Evolutionary conservation across 64 coral and sea anemone genomes (phyloP).

Genomic region (Stichodactyla helianthus): DNA sequence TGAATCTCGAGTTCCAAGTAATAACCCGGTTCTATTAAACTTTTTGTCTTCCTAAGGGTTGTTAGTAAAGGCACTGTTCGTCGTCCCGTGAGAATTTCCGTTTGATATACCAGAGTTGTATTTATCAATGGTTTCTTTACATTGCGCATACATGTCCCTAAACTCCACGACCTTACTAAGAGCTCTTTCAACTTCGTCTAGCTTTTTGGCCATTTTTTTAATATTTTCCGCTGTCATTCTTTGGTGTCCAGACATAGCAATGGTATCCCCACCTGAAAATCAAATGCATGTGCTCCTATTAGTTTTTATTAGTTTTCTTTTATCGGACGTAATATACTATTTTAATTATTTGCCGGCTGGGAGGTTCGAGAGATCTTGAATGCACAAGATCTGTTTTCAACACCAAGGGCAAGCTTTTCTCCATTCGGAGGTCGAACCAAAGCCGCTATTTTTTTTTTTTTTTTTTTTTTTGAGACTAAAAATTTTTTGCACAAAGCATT

Average conservation of each 20-base stretch:
- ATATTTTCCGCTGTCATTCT: not conserved
- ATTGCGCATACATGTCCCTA: not conserved
- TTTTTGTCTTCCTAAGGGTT: not conserved
- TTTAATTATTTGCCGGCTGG: too few relatives aligned
- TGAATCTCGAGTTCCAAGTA: too few relatives aligned
- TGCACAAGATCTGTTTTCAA: too few relatives aligned
- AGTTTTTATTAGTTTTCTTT: not conserved
- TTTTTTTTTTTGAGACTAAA: too few relatives aligned
- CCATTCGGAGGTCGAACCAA: too few relatives aligned
- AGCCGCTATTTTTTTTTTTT: too few relatives aligned
- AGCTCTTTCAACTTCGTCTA: conserved; percentile 10
- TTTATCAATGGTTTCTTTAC: not conserved
- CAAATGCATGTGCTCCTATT: not conserved
- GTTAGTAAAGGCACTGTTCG: not conserved
- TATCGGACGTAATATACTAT: too few relatives aligned
- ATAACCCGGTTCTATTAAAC: too few relatives aligned
- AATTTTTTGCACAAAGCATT: too few relatives aligned
- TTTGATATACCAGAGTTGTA: conserved; percentile 3
- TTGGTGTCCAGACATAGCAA: conserved; percentile 12
- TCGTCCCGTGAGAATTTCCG: not conserved
- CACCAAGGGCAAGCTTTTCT: too few relatives aligned
- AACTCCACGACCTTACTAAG: not conserved
- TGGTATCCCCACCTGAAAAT: not conserved
- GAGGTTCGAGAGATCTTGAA: too few relatives aligned
- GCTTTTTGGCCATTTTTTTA: not conserved